Base-by-base conservation (phyloP, 2,797 vertebrate genomes). In the Melanotaenia trifasciata region DNA sequence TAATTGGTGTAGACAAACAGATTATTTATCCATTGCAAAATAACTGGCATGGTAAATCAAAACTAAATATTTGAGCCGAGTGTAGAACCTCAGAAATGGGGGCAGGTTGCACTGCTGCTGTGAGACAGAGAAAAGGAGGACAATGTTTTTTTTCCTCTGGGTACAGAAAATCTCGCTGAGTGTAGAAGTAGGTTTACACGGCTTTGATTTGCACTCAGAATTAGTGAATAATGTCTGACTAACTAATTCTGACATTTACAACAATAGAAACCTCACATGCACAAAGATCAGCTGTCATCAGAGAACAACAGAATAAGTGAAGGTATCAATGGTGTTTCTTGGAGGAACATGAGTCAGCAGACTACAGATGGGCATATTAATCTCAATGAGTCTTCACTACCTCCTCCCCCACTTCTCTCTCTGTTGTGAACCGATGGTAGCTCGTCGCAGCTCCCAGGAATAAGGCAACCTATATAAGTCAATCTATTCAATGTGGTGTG, bases 71-170 rank as follows among this genome's bases (percentile, higher is more conserved):
- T 80, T 80, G 36, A 90, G 80, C 38, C 54, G 1, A 1, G 53
- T 64, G 78, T 62, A 58, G 71, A 71, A 74, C 83, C 70, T 78
- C 83, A 67, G 71, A 90, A 92, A 91, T 32, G 50, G 67, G 89
- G 85, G 63, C 89, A 91, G 69, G 70, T 78, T 67, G 77, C 50
- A 71, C 74, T 43, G 72, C 76, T 32, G 74, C 85, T 83, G 65
- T 10, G 85, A 89, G 80, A 80, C 82, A 70, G 68, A 62, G 47
- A 80, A 81, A 92, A 92, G 68, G 81, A 91, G 89, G 90, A 62
- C 89, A 79, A 67, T 65, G 74, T 22, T 67, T 50, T 78, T 66
- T 18, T 57, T 67, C 50, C 43, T 67, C 80, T 60, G 50, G 70
- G 60, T 60, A 38, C 60, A 60, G 38, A 70, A 71, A 45, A 86